Evolutionary conservation across 2,113 vertebrate species (phyloP), one percentile per base, ranked within the genome.

Genomic region (Gymnocephalus cernua): DNA sequence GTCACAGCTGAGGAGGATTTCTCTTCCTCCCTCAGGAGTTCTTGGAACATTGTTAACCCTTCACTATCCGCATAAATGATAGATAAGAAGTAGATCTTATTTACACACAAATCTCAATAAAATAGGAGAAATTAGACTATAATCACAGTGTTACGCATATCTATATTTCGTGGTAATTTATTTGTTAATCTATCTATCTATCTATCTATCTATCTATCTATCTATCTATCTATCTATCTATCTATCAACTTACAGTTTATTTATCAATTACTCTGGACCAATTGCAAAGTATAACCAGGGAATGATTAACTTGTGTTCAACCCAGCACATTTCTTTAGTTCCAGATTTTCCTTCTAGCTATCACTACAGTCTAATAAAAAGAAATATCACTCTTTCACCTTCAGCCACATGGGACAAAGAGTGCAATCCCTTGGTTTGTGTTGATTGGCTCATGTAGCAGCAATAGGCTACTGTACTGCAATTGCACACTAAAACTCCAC

Each of bases 21-120:
- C 71, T 76, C 62, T 35, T 12, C 54, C 74, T 72, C 86, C 79
- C 86, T 78, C 87, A 77, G 67, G 45, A 27, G n/a, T 41, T 87
- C 84, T 89, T 68, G 66, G 84, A 72, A 74, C 82, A 68, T 2
- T 44, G 68, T 90, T 95, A 95, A 95, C 94, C 89, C 94, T 88
- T 92, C 25, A 70, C 51, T 57, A n/a, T 63, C 94, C 59, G 25
- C 58, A 19, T 2, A 58, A 51, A 61, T 23, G 41, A 27, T 59
- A 6, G 38, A 38, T 10, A 38, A 9, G 2, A 44, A 14, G 32
- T 47, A 1, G 4, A 19, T 5, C 16, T 67, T 18, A 48, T 48
- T 48, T 48, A 41, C 38, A 41, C 38, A 41, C 38, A 41, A 10
- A 41, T 41, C 38, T 41, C 38, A 11, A 11, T 11, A 11, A 41